phyloP scores from a whole-genome alignment of 2,797 vertebrate genomes.

The Sarcoramphus papa region DNA sequence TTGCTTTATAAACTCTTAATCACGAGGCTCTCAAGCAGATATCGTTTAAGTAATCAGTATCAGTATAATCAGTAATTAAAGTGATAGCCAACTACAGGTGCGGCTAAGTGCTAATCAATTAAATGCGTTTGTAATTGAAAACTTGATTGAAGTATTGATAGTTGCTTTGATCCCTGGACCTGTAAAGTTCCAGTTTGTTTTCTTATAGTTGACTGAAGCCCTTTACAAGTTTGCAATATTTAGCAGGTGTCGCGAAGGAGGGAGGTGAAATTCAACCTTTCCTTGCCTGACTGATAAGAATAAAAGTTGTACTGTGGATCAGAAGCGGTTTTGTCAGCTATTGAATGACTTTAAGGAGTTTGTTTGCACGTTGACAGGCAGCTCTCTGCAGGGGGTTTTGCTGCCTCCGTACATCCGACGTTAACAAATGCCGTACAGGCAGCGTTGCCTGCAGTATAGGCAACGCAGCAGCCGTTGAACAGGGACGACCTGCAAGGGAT shows the following conservation, averaged over 20 bases:
- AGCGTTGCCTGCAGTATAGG: too few species aligned
- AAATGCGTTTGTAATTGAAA: conserved; percentile 59
- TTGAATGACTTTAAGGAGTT: not conserved
- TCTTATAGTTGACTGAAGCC: not conserved
- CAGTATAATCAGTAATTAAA: conserved; percentile 80
- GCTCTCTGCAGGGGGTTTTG: not conserved
- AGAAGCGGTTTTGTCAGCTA: not conserved
- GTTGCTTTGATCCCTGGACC: not conserved
- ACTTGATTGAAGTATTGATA: conserved; percentile 47
- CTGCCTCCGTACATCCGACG: not conserved
- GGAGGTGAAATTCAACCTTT: not conserved
- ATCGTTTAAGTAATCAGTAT: conserved; percentile 58
- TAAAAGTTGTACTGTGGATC: not conserved
- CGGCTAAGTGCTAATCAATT: conserved; percentile 83
- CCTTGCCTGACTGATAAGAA: not conserved
- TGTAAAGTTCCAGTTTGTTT: not conserved
- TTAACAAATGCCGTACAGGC: not conserved
- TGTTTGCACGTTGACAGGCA: not conserved
- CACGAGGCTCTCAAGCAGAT: not conserved
- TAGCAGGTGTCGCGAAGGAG: not conserved
- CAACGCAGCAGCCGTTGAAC: not conserved
- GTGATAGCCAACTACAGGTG: conserved; percentile 76
- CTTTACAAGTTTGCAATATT: not conserved
- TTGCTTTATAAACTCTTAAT: conserved; percentile 39
- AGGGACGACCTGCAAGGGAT: too few species aligned